Base-by-base conservation (phyloP, 2,113 vertebrate genomes). In the Clupea harengus region DNA sequence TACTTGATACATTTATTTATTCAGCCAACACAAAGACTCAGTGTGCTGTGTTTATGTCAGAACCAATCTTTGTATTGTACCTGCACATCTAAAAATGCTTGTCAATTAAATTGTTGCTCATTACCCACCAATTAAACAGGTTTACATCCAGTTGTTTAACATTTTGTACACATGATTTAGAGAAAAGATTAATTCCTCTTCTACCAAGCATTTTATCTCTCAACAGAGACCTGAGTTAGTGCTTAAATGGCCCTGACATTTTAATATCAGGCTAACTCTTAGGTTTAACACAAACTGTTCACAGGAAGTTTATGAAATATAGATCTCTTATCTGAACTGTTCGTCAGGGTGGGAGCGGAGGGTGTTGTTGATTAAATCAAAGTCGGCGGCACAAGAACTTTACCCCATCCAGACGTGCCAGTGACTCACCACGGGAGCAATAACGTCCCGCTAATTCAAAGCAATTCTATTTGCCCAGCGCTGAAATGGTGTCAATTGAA, bases 371-470 rank as follows among this genome's bases (percentile, higher is more conserved):
- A 92, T 88, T 85, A 84, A 87, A 83, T 88, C 89, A 86, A 80
- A 84, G 86, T 72, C 57, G 67, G 67, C 85, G 81, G 87, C 88
- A 85, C 83, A 78, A 80, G 83, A 67, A 64, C 83, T 83, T 84
- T 72, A 75, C 89, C 86, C 88, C 85, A 89, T 82, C 83, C 87
- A 84, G 67, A 87, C 86, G 86, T 84, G 22, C 86, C 87, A 87
- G 4, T 84, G 54, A 57, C 50, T 88, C 45, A 50, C 75, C 81
- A 39, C 20, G 6, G 72, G 75, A 60, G 85, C 50, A 32, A 32
- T 82, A 57, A 17, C 82, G 50, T 1, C 28, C 72, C 89, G 45
- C 88, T 92, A 93, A 94, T 87, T 93, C 93, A 93, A 93, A 94
- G 93, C 89, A 45, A 85, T 84, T 83, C 44, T 81, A 85, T 91